Conservation (phyloP, 2,888 invertebrate species). For the Protophormia terraenovae region DNA sequence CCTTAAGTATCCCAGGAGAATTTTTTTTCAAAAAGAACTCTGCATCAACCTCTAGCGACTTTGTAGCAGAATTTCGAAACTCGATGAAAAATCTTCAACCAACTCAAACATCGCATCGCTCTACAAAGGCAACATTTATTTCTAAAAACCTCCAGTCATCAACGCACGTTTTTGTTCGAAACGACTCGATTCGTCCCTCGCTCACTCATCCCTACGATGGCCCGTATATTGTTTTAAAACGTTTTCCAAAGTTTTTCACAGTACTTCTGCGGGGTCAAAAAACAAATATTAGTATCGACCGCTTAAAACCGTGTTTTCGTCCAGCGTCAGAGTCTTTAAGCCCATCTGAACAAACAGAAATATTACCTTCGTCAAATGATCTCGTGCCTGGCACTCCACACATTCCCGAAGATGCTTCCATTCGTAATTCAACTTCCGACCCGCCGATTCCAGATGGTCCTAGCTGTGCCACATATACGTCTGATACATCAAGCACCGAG, state of each 20-base stretch:
- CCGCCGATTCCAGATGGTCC: background rate
- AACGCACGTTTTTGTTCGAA: conserved; percentile 52
- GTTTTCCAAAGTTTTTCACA: conserved; percentile 32
- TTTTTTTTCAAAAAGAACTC: background rate
- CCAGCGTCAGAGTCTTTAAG: background rate
- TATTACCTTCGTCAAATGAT: background rate
- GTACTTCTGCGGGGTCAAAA: background rate
- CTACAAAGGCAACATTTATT: background rate
- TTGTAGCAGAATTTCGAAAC: background rate
- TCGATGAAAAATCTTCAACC: conserved; percentile 3
- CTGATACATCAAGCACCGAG: background rate
- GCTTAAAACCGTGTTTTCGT: conserved; percentile 8
- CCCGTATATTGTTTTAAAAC: conserved; percentile 31
- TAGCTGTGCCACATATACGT: background rate
- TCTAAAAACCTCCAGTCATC: too few relatives aligned
- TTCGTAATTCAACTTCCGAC: too few relatives aligned
- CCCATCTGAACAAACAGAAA: background rate
- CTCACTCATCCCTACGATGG: conserved; percentile 57
- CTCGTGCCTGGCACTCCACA: background rate
- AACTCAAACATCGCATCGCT: conserved; percentile 16
- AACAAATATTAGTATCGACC: conserved; percentile 29
- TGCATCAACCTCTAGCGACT: background rate
- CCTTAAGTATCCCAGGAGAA: background rate
- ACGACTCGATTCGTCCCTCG: conserved; percentile 39
- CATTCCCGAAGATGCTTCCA: background rate